A percentile compares a stretch with the other conserved stretches of the same genome.
Conservation (phyloP, 2,888 invertebrate species). For the Metopia argyrocephala region DNA sequence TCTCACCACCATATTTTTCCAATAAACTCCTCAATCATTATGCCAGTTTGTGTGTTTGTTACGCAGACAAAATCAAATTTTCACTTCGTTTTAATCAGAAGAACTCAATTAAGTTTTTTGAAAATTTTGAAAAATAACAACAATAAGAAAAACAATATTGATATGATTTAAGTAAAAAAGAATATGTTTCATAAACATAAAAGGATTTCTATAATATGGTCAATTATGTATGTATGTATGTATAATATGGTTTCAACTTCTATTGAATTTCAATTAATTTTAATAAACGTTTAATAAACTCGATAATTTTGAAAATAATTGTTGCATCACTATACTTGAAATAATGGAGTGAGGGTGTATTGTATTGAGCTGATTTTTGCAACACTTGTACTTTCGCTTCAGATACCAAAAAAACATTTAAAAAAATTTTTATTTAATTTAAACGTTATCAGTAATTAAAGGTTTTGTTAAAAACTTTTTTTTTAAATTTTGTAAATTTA, state of each 20-base stretch:
- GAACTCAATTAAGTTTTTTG: constrained; percentile 49
- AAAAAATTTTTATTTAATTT: no score
- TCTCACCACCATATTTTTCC: neutral
- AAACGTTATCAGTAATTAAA: no score
- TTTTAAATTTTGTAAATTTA: no score
- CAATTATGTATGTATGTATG: no score
- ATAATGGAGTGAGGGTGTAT: neutral
- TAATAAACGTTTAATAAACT: constrained; percentile 47
- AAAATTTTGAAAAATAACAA: neutral
- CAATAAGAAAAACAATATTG: neutral
- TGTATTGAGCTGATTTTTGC: no score
- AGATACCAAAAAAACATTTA: no score
- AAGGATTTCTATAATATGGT: constrained; percentile 57
- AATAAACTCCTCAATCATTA: neutral
- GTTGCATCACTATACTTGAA: no score
- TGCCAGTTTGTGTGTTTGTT: constrained; percentile 8
- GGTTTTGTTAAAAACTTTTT: no score
- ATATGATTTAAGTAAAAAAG: neutral
- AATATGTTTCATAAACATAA: constrained; percentile 54
- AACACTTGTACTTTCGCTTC: no score
- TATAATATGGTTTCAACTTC: constrained; percentile 59
- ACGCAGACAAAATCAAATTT: constrained; percentile 61
- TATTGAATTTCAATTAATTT: constrained; percentile 55
- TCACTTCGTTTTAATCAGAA: constrained; percentile 53
- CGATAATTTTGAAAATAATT: no score